phyloP scores from a whole-genome alignment of 1,140 invertebrate species.

The Drosophila chauvacae region DNA sequence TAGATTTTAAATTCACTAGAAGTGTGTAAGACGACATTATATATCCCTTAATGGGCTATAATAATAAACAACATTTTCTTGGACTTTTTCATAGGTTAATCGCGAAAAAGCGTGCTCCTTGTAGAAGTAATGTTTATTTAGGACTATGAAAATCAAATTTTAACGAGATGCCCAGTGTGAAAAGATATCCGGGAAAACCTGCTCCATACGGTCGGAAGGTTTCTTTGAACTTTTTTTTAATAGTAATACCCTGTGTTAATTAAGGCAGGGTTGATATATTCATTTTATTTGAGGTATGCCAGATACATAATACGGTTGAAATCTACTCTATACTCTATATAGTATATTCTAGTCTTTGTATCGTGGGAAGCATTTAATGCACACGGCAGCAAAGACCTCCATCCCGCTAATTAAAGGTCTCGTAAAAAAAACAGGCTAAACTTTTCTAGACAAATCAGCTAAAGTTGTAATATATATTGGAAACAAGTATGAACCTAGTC shows the following conservation, averaged over 20 bases:
- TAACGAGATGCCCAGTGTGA: not conserved
- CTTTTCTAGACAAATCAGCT: not conserved
- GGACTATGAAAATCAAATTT: constrained; percentile 9
- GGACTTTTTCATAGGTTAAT: no score
- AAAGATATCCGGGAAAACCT: constrained; percentile 3
- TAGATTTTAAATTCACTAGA: not conserved
- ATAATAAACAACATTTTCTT: not conserved
- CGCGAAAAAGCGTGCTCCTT: no score
- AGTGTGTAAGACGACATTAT: not conserved
- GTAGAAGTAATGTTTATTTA: constrained; percentile 5
- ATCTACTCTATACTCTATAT: not conserved
- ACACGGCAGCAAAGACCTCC: no score
- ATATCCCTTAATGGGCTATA: not conserved
- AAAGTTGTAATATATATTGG: not conserved
- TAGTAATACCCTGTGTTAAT: not conserved
- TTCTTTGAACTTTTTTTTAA: constrained; percentile 24
- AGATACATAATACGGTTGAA: not conserved
- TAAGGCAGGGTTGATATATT: not conserved
- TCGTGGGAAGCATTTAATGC: no score
- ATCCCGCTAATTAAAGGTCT: not conserved
- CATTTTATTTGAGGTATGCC: not conserved
- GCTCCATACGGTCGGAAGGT: not conserved
- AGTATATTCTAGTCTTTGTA: not conserved
- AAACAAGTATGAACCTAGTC: not conserved
- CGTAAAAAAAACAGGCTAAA: not conserved